phyloP scores from a whole-genome alignment of 2,797 vertebrate species.

The Hypotaenidia okinawae region DNA sequence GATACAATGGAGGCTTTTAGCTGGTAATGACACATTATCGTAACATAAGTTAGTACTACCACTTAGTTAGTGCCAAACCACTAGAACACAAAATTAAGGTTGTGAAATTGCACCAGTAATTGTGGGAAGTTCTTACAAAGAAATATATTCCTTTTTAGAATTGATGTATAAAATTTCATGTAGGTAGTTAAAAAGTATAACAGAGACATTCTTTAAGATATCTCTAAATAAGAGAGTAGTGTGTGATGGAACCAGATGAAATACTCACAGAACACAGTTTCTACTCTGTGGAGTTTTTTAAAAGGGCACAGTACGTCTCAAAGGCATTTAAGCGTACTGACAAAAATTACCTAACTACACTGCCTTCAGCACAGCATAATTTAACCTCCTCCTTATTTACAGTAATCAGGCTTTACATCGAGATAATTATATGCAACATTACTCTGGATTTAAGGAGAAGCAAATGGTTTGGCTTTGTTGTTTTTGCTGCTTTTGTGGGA shows the following conservation, averaged over 20 bases:
- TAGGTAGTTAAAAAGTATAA: background rate
- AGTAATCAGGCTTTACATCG: background rate
- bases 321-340: background rate
- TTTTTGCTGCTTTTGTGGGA: background rate
- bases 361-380: background rate
- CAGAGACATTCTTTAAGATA: background rate
- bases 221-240: background rate
- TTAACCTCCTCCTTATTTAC: background rate
- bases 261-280: background rate
- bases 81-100: background rate
- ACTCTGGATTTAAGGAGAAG: background rate
- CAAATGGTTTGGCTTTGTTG: background rate
- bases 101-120: background rate
- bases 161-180: background rate
- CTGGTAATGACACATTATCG: background rate
- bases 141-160: background rate
- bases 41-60: background rate
- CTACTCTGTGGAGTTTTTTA: background rate
- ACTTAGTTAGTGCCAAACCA: background rate
- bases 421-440: background rate
- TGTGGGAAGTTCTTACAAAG: background rate
- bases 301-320: background rate
- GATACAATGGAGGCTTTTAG: background rate
- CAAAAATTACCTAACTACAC: background rate
- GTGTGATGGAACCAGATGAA: background rate